Evolutionary conservation across 2,113 vertebrate species (phyloP).

Genomic region (Saguinus imperator): DNA sequence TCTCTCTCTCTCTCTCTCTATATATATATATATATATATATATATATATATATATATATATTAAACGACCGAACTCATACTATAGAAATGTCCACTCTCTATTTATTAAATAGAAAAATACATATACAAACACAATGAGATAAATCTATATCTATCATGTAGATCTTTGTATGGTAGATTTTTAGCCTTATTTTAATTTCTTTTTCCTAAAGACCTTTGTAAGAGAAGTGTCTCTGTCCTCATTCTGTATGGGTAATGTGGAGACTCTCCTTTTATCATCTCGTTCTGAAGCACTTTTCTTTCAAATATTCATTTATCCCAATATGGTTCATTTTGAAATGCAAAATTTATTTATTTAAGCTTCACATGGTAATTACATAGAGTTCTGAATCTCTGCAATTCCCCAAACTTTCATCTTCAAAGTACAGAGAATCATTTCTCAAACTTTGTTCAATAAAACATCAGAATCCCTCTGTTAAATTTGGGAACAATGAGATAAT

Average conservation of each 20-base stretch:
- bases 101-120: background rate
- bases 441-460: background rate
- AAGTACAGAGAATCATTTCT: background rate
- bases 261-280: background rate
- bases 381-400: background rate
- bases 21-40: too few species aligned
- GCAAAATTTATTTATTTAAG: background rate
- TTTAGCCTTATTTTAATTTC: background rate
- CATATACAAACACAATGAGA: background rate
- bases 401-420: background rate
- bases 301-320: background rate
- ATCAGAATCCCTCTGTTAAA: background rate
- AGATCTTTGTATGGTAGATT: background rate
- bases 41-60: too few species aligned
- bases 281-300: background rate
- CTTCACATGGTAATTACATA: background rate
- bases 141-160: background rate
- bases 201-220: background rate
- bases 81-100: background rate
- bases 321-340: constrained; percentile 7
- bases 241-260: background rate
- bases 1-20: background rate
- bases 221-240: background rate
- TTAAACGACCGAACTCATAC: background rate
- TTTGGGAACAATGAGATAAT: background rate